A percentile compares a stretch with the other conserved stretches of the same genome.
Evolutionary conservation across 2,797 vertebrate species (phyloP).

Genomic region (Gastrophryne carolinensis): DNA sequence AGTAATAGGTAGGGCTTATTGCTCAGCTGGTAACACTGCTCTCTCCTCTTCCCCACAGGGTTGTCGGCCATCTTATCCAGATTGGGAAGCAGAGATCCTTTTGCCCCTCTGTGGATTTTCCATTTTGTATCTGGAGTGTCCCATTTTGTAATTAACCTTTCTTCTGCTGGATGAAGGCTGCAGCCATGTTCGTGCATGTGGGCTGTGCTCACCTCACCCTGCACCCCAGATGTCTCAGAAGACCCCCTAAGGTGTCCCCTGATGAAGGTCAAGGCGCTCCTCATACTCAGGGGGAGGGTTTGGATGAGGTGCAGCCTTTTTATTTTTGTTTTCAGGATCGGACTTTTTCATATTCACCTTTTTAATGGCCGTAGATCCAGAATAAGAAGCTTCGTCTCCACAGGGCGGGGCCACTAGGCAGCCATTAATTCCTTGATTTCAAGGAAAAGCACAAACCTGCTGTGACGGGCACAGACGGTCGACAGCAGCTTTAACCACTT

Average conservation of each 20-base stretch:
- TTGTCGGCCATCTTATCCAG: not conserved
- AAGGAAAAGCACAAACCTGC: conserved; percentile 6
- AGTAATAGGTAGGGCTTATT: too few species aligned
- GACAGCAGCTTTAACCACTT: not conserved
- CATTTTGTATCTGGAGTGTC: conserved; percentile 45
- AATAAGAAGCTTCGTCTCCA: not conserved
- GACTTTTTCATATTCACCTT: not conserved
- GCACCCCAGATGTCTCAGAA: not conserved
- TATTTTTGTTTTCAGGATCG: not conserved
- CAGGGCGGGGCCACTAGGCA: not conserved
- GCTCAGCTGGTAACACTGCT: not conserved
- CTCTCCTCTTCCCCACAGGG: not conserved
- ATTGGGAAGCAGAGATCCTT: conserved; percentile 13
- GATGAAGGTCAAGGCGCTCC: not conserved
- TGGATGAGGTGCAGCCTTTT: not conserved
- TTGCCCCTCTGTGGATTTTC: conserved; percentile 34
- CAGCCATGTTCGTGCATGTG: not conserved
- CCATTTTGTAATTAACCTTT: conserved; percentile 51
- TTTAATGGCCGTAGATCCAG: not conserved
- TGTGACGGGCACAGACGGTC: not conserved
- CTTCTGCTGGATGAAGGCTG: conserved; percentile 42
- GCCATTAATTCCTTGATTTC: conserved; percentile 9
- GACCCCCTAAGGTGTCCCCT: not conserved
- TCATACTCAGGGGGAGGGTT: not conserved
- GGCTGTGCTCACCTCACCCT: not conserved